These are phyloP conservation scores for Azemiops feae DNA, from an alignment of 2,113 vertebrate species.

Conservation along the genomic window DNA sequence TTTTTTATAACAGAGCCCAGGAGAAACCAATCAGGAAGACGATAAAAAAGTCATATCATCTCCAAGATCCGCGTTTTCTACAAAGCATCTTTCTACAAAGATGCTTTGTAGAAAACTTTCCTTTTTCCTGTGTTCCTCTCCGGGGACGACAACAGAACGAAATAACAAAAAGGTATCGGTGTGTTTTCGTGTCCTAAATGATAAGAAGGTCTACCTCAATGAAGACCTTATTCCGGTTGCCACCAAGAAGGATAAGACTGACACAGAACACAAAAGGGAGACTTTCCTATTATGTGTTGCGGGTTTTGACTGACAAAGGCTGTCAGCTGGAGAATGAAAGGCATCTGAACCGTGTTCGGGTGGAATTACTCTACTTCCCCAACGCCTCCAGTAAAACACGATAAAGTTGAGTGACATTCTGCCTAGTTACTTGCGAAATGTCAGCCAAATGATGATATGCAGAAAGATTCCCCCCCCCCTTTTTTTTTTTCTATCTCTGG, in stretches of 20 bases:
- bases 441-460: background rate
- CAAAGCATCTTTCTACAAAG: background rate
- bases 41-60: background rate
- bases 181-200: background rate
- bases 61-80: background rate
- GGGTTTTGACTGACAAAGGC: background rate
- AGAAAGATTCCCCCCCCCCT: background rate
- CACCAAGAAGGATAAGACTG: slow-evolving; percentile 1
- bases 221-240: background rate
- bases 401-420: background rate
- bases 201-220: background rate
- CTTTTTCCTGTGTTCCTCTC: rapidly evolving
- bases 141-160: rapidly evolving
- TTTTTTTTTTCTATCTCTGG: background rate
- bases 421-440: slow-evolving; percentile 13
- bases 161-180: background rate
- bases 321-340: background rate
- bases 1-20: background rate
- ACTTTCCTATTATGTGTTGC: rapidly evolving
- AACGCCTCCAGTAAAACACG: background rate
- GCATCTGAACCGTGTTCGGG: rapidly evolving
- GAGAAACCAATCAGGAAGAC: background rate
- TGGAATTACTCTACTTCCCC: background rate
- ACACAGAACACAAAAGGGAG: background rate
- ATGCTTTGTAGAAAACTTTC: background rate